Conservation (phyloP, 2,888 invertebrate species). For the Rambutsinella grinnellia region DNA sequence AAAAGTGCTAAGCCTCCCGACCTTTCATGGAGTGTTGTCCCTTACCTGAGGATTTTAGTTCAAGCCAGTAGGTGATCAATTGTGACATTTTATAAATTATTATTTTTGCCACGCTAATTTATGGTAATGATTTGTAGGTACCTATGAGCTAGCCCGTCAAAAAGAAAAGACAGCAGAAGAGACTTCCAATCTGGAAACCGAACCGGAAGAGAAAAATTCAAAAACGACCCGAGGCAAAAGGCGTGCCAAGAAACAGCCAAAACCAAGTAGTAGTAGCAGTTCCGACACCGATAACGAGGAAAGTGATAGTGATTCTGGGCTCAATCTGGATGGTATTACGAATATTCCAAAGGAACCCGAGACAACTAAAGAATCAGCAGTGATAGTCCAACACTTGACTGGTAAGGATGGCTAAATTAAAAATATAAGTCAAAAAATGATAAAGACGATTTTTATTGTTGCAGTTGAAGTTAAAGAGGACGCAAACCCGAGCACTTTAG, state of each 20-base stretch:
- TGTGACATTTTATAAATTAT: neutral
- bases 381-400: neutral
- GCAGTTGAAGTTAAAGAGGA: no score
- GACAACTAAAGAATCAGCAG: neutral
- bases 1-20: neutral
- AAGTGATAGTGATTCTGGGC: neutral
- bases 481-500: no score
- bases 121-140: neutral
- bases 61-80: neutral
- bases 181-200: neutral
- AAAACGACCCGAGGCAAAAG: neutral
- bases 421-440: no score
- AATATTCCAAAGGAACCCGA: neutral
- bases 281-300: neutral
- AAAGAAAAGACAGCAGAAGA: neutral
- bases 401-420: neutral
- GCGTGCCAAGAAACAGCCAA: neutral
- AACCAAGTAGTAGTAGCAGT: neutral
- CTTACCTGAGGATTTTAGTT: neutral
- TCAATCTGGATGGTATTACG: no score
- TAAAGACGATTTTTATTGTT: no score
- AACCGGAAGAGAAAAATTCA: neutral
- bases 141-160: neutral
- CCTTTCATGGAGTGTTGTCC: neutral
- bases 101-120: neutral